Base-by-base conservation (phyloP, 2,113 vertebrate species). In the Scytalopus superciliaris region DNA sequence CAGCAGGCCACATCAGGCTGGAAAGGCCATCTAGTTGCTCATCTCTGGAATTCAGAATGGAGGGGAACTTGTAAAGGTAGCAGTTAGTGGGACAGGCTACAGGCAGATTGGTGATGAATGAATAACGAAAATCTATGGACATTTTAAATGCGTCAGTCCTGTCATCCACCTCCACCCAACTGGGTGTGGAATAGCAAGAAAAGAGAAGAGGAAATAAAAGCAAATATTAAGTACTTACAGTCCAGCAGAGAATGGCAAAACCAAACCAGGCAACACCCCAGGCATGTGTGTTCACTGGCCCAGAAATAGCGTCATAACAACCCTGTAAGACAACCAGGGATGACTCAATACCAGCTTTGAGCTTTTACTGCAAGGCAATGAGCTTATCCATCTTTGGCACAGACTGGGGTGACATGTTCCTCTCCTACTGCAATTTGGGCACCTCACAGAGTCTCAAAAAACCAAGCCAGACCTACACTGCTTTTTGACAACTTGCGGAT, bases 191-290 rank as follows among this genome's bases (percentile, higher is more conserved):
- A 42, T 14, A 79, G 35, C 49, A 55, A 75, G 35, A 69, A n/a
- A 53, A 67, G 33, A 72, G 50, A 90, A 69, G 57, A 73, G 40
- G 64, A 78, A 90, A 57, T 60, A 76, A 79, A 91, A 8, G 37
- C 75, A 93, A 22, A 82, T 50, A 64, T 59, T 68, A 78, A 91
- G 64, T 96, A 98, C 98, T 98, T 90, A 98, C 98, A 69, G 97
- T 98, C 98, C 98, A 98, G 94, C 98, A 98, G 75, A 98, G 98
- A 94, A 98, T 98, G 95, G 98, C 98, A 97, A 98, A 98, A 62
- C 98, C 98, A 97, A 98, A 98, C 98, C 98, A 98, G 76, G 98
- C 98, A 80, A 98, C 98, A 12, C 98, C 98, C 98, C 98, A 98
- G 75, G 98, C 97, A 3, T 98, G 97, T 55, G 96, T 93, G 37